Conservation (phyloP, 2,113 vertebrate species). For the Brachionichthys hirsutus region DNA sequence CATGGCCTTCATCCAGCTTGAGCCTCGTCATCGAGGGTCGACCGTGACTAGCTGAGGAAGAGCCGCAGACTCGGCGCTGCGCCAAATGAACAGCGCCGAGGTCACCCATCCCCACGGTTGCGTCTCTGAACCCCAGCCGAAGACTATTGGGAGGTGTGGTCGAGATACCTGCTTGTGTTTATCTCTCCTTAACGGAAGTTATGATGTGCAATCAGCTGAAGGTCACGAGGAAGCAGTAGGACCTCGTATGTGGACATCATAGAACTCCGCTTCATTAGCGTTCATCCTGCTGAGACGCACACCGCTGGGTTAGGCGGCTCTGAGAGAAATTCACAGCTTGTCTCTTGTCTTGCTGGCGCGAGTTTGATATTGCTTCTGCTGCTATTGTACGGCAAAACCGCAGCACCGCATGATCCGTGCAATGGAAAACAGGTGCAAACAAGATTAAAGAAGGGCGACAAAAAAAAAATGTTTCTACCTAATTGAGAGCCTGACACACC, state of each 20-base stretch:
- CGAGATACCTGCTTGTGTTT: constrained; percentile 20
- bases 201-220: constrained; percentile 36
- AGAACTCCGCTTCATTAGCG: constrained; percentile 7
- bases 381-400: constrained; percentile 4
- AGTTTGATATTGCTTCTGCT: constrained; percentile 18
- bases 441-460: constrained; percentile 8
- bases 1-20: constrained; percentile 12
- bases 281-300: constrained; percentile 29
- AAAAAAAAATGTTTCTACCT: constrained; percentile 14
- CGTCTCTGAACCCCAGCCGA: constrained; percentile 34
- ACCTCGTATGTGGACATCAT: not conserved
- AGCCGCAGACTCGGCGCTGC: constrained; percentile 34
- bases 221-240: constrained; percentile 10
- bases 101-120: constrained; percentile 20
- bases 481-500: constrained; percentile 17
- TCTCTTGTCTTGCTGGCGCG: constrained; percentile 14
- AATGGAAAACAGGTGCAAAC: constrained; percentile 9
- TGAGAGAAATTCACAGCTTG: constrained; percentile 24
- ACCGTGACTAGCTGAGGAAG: not conserved
- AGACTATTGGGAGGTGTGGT: constrained; percentile 13
- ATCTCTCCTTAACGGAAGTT: constrained; percentile 20
- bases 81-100: constrained; percentile 16
- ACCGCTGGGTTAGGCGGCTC: constrained; percentile 14
- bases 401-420: constrained; percentile 8
- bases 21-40: constrained; percentile 12